Evolutionary conservation across 2,797 vertebrate species (phyloP).

Genomic region (Ptychadena robeensis): DNA sequence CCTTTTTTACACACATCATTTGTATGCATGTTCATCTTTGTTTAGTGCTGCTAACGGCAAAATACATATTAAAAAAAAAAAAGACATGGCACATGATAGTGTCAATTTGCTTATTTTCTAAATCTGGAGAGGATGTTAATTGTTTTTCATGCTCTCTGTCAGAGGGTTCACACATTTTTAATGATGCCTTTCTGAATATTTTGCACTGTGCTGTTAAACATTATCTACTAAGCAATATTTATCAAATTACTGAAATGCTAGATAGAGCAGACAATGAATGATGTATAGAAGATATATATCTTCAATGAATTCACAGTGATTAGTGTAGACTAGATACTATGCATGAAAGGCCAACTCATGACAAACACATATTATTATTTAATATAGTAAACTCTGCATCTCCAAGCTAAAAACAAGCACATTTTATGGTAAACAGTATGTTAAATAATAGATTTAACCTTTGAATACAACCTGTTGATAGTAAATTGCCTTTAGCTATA

Average conservation of each 20-base stretch:
- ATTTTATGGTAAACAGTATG: no score
- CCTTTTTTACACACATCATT: constrained; percentile 53
- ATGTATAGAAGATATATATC: not conserved
- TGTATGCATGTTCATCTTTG: constrained; percentile 41
- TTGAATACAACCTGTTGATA: no score
- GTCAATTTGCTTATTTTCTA: constrained; percentile 28
- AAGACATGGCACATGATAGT: constrained; percentile 42
- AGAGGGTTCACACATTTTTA: constrained; percentile 24
- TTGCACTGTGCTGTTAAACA: not conserved
- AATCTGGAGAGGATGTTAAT: constrained; percentile 7
- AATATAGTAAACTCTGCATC: not conserved
- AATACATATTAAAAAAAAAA: constrained; percentile 41
- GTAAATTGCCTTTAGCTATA: no score
- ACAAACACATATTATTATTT: not conserved
- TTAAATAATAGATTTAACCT: no score
- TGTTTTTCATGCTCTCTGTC: constrained; percentile 25
- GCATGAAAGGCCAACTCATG: not conserved
- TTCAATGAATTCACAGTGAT: not conserved
- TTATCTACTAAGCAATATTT: not conserved
- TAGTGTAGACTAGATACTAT: not conserved
- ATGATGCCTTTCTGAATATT: constrained; percentile 12
- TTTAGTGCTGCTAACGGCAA: constrained; percentile 36
- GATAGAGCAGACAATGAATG: not conserved
- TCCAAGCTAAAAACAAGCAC: not conserved
- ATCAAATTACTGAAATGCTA: not conserved